Conservation (phyloP, 2,888 invertebrate species). For the Pollenia labialis region DNA sequence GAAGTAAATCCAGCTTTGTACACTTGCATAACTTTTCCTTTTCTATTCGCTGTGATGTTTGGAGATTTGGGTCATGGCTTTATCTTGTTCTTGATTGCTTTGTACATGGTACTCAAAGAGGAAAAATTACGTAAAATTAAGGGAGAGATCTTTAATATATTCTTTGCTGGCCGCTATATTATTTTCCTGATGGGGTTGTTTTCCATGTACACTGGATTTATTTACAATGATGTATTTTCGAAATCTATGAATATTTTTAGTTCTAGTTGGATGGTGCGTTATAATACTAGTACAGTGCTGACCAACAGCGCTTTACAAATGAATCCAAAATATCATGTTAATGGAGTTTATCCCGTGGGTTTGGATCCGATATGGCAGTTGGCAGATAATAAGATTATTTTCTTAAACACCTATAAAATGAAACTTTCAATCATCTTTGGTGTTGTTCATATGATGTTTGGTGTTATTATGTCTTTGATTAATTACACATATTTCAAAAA, state of each 20-base stretch:
- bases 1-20: constrained; percentile 96
- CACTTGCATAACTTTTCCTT: constrained; percentile 96
- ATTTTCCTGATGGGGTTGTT: constrained; percentile 98
- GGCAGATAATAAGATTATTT: constrained; percentile 95
- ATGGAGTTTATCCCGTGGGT: constrained; percentile 90
- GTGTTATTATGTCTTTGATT: constrained; percentile 92
- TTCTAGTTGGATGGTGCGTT: constrained; percentile 90
- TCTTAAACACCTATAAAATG: constrained; percentile 98
- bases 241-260: constrained; percentile 98
- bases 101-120: constrained; percentile 92
- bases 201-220: constrained; percentile 98
- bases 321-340: constrained; percentile 86
- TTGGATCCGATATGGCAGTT: constrained; percentile 91
- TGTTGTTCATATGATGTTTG: constrained; percentile 97
- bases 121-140: constrained; percentile 89
- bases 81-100: constrained; percentile 92
- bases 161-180: constrained; percentile 98
- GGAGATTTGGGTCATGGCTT: constrained; percentile 96
- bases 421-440: constrained; percentile 97
- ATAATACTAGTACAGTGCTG: constrained; percentile 84
- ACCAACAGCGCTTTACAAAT: constrained; percentile 85
- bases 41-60: constrained; percentile 98
- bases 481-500: constrained; percentile 90
- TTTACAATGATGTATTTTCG: constrained; percentile 99
- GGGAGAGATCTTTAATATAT: constrained; percentile 97